Evolutionary conservation across 2,888 invertebrate genomes (phyloP).

Genomic region (Hemithea aestivaria): DNA sequence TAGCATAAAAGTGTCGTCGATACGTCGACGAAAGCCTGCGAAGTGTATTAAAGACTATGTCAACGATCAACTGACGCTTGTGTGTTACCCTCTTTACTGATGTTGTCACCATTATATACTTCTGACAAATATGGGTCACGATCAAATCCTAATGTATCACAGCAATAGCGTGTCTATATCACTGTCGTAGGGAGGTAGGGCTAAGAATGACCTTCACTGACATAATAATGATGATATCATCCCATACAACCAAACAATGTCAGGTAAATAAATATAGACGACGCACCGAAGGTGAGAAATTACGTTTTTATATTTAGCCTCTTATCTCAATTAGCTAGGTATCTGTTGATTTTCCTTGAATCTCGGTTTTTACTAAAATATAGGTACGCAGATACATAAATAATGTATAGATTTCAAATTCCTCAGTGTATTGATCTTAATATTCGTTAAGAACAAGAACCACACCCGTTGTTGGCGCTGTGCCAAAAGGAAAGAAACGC

Average conservation of each 20-base stretch:
- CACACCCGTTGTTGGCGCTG: conserved; percentile 57
- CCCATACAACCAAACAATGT: conserved; percentile 27
- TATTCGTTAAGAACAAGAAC: conserved; percentile 28
- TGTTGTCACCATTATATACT: no score
- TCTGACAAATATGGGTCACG: no score
- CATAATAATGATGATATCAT: conserved; percentile 45
- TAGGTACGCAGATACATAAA: no score
- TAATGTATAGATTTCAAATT: background rate
- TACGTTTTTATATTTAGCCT: conserved; percentile 7
- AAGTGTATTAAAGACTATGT: no score
- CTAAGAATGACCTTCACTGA: conserved; percentile 33
- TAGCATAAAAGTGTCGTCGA: no score
- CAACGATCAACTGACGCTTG: no score
- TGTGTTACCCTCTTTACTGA: no score
- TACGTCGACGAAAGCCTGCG: no score
- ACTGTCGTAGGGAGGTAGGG: conserved; percentile 19
- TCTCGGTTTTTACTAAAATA: no score
- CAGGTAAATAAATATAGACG: conserved; percentile 21
- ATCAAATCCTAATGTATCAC: background rate
- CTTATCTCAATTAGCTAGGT: conserved; percentile 14
- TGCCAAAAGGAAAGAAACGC: conserved; percentile 52
- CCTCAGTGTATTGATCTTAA: conserved; percentile 19
- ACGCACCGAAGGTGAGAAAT: conserved; percentile 5
- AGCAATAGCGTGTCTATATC: conserved; percentile 18
- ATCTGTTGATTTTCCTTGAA: no score